Evolutionary conservation across 2,888 invertebrate species (phyloP), one percentile per base, ranked within the genome.

Genomic region (Neria commutata): DNA sequence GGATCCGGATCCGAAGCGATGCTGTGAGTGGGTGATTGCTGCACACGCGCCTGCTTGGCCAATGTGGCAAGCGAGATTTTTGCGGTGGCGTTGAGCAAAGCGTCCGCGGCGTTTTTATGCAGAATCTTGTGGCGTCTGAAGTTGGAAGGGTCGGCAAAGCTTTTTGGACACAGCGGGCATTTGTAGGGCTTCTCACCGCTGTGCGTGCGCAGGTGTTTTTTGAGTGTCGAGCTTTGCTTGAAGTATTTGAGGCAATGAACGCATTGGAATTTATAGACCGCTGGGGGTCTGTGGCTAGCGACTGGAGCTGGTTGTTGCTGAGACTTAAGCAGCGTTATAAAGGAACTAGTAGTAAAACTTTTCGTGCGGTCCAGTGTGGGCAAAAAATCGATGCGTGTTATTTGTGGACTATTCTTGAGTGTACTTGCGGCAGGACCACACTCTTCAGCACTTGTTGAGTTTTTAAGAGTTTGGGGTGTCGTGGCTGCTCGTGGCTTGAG

Each of bases 141-240:
- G 54, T 73, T 73, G 0, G 73, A 71, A 3, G 69, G 61, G 65
- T 72, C 72, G 34, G 91, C 89, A 80, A 91, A 92, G 60, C 85
- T 84, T 19, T 88, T 85, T 21, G 86, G 85, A 67, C 91, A 91
- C 47, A 84, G 81, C 40, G 84, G 80, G 76, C 92, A 93, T 63
- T 83, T 83, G 79, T 87, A 92, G 0, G 92, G 93, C 70, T 90
- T 90, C 77, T 71, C 70, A 4, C 69, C 70, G 3, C 70, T 69
- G 40, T 74, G 73, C 2, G 67, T 69, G 1, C 73, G 64, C 14
- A 62, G 14, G 48, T 73, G 73, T 45, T 68, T 71, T 1, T 45
- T 60, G 33, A 73, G 50, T 0, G 65, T 54, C 0, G 65, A 66
- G 21, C 61, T 62, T 17, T 66, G 58, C 46, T 67, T 70, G 10